A percentile compares a stretch with the other conserved stretches of the same genome.
Evolutionary conservation across 2,888 invertebrate species (phyloP).

Genomic region (Sarcophaga rosellei): DNA sequence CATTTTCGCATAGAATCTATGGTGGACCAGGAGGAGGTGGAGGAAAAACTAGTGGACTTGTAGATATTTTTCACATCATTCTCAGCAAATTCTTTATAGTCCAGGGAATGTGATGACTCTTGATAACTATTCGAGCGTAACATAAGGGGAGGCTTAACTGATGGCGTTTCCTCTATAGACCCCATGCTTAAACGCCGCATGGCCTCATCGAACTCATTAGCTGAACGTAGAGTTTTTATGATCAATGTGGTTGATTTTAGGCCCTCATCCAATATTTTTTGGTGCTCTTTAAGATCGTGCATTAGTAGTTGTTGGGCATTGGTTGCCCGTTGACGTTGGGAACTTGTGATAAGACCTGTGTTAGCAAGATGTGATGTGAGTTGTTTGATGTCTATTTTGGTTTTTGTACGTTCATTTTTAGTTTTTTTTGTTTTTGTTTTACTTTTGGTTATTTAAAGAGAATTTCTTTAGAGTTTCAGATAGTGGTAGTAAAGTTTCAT

Average conservation of each 20-base stretch:
- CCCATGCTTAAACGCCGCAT: slow-evolving; percentile 79
- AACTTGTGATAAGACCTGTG: slow-evolving; percentile 57
- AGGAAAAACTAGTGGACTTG: slow-evolving; percentile 67
- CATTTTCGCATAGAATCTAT: slow-evolving; percentile 37
- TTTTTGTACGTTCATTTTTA: slow-evolving; percentile 2
- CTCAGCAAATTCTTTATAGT: slow-evolving; percentile 10
- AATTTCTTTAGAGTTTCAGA: slow-evolving; percentile 28
- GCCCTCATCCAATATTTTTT: slow-evolving; percentile 77
- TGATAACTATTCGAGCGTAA: slow-evolving; percentile 76
- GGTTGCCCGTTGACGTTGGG: slow-evolving; percentile 61
- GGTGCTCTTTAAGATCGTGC: slow-evolving; percentile 76
- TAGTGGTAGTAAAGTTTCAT: slow-evolving; percentile 41
- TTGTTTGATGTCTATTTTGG: slow-evolving; percentile 54
- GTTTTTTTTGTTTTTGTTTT: slow-evolving; percentile 45
- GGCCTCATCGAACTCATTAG: slow-evolving; percentile 81
- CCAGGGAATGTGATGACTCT: slow-evolving; percentile 69
- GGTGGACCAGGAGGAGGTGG: slow-evolving; percentile 57
- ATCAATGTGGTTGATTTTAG: slow-evolving; percentile 81
- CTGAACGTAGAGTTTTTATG: slow-evolving; percentile 80
- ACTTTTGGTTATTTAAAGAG: not conserved
- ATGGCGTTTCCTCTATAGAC: slow-evolving; percentile 75
- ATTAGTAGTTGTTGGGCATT: slow-evolving; percentile 76
- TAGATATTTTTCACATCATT: slow-evolving; percentile 62
- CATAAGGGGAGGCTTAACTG: slow-evolving; percentile 74
- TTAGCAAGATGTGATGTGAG: slow-evolving; percentile 66